Conservation (phyloP, 2,888 invertebrate species). For the Zelleria hepariella region DNA sequence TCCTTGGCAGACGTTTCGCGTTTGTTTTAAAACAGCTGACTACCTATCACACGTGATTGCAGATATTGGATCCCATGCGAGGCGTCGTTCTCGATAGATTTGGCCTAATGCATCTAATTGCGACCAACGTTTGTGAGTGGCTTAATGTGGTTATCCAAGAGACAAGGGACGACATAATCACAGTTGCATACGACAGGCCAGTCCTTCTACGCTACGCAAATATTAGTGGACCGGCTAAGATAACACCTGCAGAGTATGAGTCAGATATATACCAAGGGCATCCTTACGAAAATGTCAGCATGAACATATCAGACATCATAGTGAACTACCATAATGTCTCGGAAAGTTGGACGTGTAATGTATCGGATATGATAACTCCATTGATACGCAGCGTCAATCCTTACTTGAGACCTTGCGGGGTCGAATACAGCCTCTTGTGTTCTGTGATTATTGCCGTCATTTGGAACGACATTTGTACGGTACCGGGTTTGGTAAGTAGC, state of each 20-base stretch:
- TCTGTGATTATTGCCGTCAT: slow-evolving; percentile 84
- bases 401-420: slow-evolving; percentile 85
- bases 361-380: slow-evolving; percentile 71
- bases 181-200: slow-evolving; percentile 48
- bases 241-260: slow-evolving; percentile 29
- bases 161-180: slow-evolving; percentile 86
- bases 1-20: not conserved
- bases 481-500: slow-evolving; percentile 59
- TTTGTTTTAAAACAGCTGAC: not conserved
- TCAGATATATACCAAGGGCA: slow-evolving; percentile 25
- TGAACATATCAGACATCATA: not conserved
- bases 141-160: slow-evolving; percentile 88
- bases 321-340: not conserved
- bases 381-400: slow-evolving; percentile 78
- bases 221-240: slow-evolving; percentile 36
- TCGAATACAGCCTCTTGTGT: slow-evolving; percentile 86
- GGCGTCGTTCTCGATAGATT: slow-evolving; percentile 76
- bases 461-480: slow-evolving; percentile 80
- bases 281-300: not conserved
- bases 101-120: slow-evolving; percentile 94
- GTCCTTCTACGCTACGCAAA: slow-evolving; percentile 46
- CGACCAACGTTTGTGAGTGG: slow-evolving; percentile 95
- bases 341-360: slow-evolving; percentile 47
- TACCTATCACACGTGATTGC: slow-evolving; percentile 18
- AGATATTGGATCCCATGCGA: slow-evolving; percentile 61